Evolutionary conservation across 2,888 invertebrate species (phyloP).

Genomic region (Andrena marginata): DNA sequence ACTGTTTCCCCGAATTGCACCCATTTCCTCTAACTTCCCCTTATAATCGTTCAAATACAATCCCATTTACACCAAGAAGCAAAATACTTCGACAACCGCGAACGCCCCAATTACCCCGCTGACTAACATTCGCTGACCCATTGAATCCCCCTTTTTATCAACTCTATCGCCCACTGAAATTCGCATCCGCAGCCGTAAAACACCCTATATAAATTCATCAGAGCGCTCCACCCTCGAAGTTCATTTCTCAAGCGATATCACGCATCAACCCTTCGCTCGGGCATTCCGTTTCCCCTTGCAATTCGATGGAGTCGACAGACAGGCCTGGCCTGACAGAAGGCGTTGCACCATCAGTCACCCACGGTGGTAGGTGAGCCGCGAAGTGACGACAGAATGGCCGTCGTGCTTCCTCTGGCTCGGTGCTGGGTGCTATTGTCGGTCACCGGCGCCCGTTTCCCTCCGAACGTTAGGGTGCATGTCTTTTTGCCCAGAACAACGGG

Average conservation of each 20-base stretch:
- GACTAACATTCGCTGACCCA: too few species aligned
- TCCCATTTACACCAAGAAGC: too few species aligned
- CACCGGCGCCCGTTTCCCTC: conserved; percentile 16
- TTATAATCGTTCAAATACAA: too few species aligned
- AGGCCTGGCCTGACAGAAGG: conserved; percentile 29
- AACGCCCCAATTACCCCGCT: too few species aligned
- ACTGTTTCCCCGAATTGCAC: too few species aligned
- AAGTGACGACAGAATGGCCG: conserved; percentile 35
- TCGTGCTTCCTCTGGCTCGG: conserved; percentile 17
- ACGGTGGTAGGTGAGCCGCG: conserved; percentile 14
- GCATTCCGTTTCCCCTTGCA: not conserved
- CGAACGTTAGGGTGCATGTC: conserved; percentile 14
- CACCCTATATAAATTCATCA: conserved; percentile 6
- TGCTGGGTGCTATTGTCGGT: conserved; percentile 22
- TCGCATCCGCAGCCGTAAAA: not conserved
- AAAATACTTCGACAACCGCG: too few species aligned
- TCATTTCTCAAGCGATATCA: conserved; percentile 7
- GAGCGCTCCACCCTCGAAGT: not conserved
- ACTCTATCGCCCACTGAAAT: too few species aligned
- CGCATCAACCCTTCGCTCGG: not conserved
- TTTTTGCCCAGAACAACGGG: conserved; percentile 26
- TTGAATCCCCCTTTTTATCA: too few species aligned
- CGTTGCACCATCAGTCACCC: conserved; percentile 30
- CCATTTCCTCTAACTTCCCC: too few species aligned
- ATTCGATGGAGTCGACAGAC: conserved; percentile 32